A percentile compares a stretch with the other conserved stretches of the same genome.
Evolutionary conservation across 2,888 invertebrate genomes (phyloP).

Genomic region (Dioctria rufipes): DNA sequence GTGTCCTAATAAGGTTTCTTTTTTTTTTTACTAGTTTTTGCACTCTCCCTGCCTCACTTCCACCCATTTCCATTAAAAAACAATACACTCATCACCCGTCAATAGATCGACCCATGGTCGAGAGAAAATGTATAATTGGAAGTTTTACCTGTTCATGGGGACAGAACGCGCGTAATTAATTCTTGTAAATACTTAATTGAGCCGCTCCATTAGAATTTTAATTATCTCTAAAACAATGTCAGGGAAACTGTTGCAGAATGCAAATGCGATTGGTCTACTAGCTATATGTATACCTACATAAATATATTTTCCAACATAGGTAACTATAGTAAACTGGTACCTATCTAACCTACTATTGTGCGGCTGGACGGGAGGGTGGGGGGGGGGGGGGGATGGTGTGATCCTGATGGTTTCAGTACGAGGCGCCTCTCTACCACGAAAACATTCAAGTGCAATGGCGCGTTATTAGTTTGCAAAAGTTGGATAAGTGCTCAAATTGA

Average conservation of each 20-base stretch:
- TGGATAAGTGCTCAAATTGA: too few species aligned
- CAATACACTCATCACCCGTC: neutral
- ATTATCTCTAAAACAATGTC: constrained; percentile 47
- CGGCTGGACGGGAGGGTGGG: neutral
- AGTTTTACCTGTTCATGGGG: neutral
- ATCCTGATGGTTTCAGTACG: neutral
- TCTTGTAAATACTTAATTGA: constrained; percentile 50
- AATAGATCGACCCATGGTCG: neutral
- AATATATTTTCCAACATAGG: too few species aligned
- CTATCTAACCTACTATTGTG: neutral
- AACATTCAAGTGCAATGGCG: constrained; percentile 12
- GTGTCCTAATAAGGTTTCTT: constrained; percentile 10
- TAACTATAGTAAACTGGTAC: too few species aligned
- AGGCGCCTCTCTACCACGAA: neutral
- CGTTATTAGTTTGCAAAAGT: too few species aligned
- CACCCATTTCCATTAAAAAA: neutral
- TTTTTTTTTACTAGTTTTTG: too few species aligned
- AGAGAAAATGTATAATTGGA: neutral
- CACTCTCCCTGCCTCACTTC: too few species aligned
- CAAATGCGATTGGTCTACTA: neutral
- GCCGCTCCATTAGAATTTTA: constrained; percentile 48
- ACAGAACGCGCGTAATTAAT: constrained; percentile 36
- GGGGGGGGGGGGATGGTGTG: neutral
- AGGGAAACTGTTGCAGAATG: constrained; percentile 3
- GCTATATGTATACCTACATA: neutral